A percentile compares a stretch with the other conserved stretches of the same genome.
Conservation (phyloP, 1,140 invertebrate species). For the Drosophila trapezifrons region DNA sequence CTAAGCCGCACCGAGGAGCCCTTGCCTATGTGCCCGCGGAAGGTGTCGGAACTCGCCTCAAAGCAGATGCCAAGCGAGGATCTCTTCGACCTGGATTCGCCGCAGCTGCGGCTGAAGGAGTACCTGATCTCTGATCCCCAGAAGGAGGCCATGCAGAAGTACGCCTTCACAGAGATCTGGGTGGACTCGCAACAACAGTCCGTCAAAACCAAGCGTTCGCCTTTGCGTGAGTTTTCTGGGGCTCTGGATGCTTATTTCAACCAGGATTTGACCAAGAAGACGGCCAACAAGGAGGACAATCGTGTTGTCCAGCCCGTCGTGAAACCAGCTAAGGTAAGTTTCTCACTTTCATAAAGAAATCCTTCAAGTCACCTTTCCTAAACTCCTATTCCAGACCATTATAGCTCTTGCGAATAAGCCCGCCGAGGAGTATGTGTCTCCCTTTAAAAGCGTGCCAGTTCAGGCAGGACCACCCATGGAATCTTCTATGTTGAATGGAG, state of each 20-base stretch:
- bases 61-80: slow-evolving; percentile 6
- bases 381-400: slow-evolving; percentile 6
- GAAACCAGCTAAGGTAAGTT: slow-evolving; percentile 4
- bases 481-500: neutral
- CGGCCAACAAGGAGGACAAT: neutral
- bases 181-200: slow-evolving; percentile 35
- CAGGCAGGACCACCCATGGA: neutral
- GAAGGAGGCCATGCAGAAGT: slow-evolving; percentile 23
- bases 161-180: slow-evolving; percentile 57
- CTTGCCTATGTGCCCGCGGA: neutral
- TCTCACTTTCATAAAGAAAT: fast-evolving
- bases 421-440: slow-evolving; percentile 43
- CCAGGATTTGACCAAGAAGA: neutral
- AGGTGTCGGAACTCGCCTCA: neutral
- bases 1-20: neutral
- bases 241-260: slow-evolving; percentile 51
- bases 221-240: slow-evolving; percentile 6
- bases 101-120: neutral
- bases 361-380: no score
- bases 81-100: slow-evolving; percentile 26
- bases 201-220: slow-evolving; percentile 1
- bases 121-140: neutral
- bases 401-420: neutral
- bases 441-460: slow-evolving; percentile 20
- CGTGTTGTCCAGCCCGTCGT: no score